Conservation (phyloP, 2,113 vertebrate genomes). For the Neotoma lepida region DNA sequence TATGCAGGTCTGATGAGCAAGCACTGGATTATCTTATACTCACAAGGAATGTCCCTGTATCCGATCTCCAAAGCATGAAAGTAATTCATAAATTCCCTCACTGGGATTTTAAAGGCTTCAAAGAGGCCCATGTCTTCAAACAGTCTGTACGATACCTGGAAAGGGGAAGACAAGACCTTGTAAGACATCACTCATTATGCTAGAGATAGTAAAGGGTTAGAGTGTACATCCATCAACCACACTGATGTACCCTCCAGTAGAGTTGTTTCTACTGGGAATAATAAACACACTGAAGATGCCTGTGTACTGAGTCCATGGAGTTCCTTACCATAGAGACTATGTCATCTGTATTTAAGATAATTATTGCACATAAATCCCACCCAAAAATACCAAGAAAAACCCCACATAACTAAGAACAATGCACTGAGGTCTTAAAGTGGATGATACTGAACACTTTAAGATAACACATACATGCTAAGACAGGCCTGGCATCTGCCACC, state of each 20-base stretch:
- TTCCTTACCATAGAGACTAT: background rate
- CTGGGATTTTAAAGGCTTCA: constrained; percentile 96
- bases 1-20: background rate
- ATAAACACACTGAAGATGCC: background rate
- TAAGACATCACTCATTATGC: background rate
- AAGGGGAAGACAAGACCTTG: constrained; percentile 18
- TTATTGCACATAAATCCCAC: background rate
- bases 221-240: background rate
- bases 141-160: constrained; percentile 95
- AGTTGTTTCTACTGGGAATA: background rate
- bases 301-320: background rate
- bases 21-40: constrained; percentile 80
- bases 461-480: background rate
- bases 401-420: background rate
- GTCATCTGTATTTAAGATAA: background rate
- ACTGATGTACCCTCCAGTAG: background rate
- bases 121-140: constrained; percentile 99
- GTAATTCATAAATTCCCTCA: constrained; percentile 98
- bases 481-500: background rate
- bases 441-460: background rate
- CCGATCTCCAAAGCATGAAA: constrained; percentile 98
- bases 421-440: background rate
- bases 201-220: background rate
- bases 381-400: background rate
- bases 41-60: constrained; percentile 98